Base-by-base conservation (phyloP, 1,140 invertebrate species). In the Calliopsis andreniformis region DNA sequence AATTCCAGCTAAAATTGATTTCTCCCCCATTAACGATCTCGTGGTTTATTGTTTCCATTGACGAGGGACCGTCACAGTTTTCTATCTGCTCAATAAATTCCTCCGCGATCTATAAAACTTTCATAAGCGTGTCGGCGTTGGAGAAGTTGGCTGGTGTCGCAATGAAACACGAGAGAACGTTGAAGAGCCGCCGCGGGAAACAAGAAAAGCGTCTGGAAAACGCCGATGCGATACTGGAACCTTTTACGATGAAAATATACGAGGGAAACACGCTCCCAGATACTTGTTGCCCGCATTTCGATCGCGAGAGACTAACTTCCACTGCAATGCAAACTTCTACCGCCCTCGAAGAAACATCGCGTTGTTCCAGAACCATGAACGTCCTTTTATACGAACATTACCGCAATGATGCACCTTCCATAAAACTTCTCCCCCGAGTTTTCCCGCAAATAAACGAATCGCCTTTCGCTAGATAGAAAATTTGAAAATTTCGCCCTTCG, bases 21-120 rank as follows among this genome's bases (percentile, higher is more conserved):
- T 39, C 35, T 10, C 10, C 10, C 35, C 35, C 35, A 39, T 39
- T 39, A 39, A 5, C 35, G 35, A 39, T 39, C 35, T 10, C 35
- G 35, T 3, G 35, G 35, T 39, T n/a, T n/a, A n/a, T n/a, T n/a
- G n/a, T n/a, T 42, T 42, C 42, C 8, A 8, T 30, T 55, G n/a
- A 55, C 53, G 47, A 25, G 14, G 8, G 47, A 39, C n/a, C 28
- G 7, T 35, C 30, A 14, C 14, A n/a, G 6, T 39, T 28, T 25
- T 25, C 56, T 35, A 30, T 42, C 28, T 42, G 4, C 39, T 28
- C 35, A 25, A 66, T 73, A 64, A 66, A 43, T 45, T 43, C 20
- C 1, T 5, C n/a, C n/a, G 16, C 14, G 61, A 55, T 32, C 35
- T n/a, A 64, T 72, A 72, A 72, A 72, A 72, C 12, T 53, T 72